phyloP scores from a whole-genome alignment of 2,113 vertebrate species.

The Verasper variegatus region DNA sequence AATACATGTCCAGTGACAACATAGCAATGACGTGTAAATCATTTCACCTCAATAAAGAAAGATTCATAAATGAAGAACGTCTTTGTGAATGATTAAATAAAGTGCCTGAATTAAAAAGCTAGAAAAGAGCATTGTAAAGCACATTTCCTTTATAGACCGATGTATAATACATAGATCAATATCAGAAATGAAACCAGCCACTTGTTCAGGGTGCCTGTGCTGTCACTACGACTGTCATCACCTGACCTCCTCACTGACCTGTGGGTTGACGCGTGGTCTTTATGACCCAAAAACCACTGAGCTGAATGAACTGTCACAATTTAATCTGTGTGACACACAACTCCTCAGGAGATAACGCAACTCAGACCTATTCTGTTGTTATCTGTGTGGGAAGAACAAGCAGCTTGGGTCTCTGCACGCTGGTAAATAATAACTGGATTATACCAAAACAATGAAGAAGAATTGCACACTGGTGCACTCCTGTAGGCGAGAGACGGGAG shows the following conservation, averaged over 20 bases:
- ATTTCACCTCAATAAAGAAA: not conserved
- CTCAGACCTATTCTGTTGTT: constrained; percentile 15
- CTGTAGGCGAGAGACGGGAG: not conserved
- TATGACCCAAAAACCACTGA: not conserved
- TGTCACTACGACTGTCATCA: constrained; percentile 8
- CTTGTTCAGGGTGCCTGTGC: not conserved
- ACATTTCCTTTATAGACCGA: not conserved
- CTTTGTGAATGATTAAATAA: not conserved
- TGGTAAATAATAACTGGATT: constrained; percentile 19
- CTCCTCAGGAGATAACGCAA: constrained; percentile 4
- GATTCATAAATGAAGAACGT: not conserved
- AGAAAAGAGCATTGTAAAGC: not conserved
- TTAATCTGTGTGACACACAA: constrained; percentile 24
- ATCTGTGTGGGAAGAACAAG: constrained; percentile 45
- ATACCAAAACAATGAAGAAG: constrained; percentile 8
- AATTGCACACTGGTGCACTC: constrained; percentile 11
- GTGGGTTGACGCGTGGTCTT: not conserved
- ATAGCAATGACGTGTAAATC: not conserved
- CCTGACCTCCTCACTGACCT: constrained; percentile 20
- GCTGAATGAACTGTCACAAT: not conserved
- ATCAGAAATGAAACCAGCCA: not conserved
- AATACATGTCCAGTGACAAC: not conserved
- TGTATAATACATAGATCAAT: not conserved
- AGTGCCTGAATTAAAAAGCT: not conserved
- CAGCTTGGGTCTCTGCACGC: not conserved